Conservation (phyloP, 2,113 vertebrate genomes). For the Hippocampus abdominalis region DNA sequence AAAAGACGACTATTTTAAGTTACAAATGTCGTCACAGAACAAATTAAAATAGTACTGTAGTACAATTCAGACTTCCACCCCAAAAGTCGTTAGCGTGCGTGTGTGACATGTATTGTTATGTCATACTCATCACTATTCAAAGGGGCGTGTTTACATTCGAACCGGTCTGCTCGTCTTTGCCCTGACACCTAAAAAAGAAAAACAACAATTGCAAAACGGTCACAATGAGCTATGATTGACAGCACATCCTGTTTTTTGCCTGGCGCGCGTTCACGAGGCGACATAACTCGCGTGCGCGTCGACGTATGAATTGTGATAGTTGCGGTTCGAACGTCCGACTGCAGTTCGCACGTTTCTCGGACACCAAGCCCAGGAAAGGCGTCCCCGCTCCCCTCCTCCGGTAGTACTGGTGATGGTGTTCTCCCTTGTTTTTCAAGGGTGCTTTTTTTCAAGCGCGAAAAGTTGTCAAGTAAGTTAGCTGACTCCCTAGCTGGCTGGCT, state of each 20-base stretch:
- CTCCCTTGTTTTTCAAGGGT: not conserved
- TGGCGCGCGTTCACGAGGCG: slow-evolving; percentile 29
- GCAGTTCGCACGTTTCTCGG: no score
- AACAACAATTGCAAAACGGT: not conserved
- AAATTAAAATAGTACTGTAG: no score
- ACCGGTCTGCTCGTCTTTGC: not conserved
- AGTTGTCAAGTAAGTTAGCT: not conserved
- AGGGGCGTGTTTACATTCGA: not conserved
- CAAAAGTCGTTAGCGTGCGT: not conserved
- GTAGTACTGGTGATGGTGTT: not conserved
- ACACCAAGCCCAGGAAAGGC: not conserved
- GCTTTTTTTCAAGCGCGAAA: not conserved
- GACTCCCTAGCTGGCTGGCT: not conserved
- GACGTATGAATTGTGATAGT: not conserved
- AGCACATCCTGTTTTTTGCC: slow-evolving; percentile 23
- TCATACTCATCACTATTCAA: not conserved
- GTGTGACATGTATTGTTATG: not conserved
- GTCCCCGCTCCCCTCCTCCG: not conserved
- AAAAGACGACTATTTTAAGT: no score
- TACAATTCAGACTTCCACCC: no score
- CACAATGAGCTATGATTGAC: slow-evolving; percentile 43
- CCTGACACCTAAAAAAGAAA: not conserved
- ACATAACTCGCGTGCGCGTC: slow-evolving; percentile 22
- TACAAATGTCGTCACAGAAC: no score
- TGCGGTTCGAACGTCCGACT: not conserved